Conservation (phyloP, 2,888 invertebrate species). For the Pseudoips prasinana region DNA sequence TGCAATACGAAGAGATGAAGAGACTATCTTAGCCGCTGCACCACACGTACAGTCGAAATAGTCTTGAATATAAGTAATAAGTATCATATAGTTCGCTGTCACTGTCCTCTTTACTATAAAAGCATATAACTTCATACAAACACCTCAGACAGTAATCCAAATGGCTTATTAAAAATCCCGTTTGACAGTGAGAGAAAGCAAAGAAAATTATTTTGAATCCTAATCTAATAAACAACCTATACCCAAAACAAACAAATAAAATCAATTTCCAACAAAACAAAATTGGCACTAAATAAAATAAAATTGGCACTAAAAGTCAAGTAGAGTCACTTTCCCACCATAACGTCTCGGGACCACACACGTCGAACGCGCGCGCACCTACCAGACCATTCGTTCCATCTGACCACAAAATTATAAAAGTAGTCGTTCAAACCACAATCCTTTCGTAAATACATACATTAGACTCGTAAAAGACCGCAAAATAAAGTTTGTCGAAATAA, state of each 20-base stretch:
- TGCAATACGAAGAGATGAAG: too few species aligned
- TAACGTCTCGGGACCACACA: constrained; percentile 43
- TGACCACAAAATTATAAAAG: constrained; percentile 26
- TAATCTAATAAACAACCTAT: too few species aligned
- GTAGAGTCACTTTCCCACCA: constrained; percentile 32
- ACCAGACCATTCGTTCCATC: constrained; percentile 45
- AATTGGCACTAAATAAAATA: background rate
- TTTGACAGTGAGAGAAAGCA: too few species aligned
- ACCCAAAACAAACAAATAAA: constrained; percentile 1
- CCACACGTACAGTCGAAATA: too few species aligned
- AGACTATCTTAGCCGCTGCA: too few species aligned
- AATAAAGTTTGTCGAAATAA: constrained; percentile 13
- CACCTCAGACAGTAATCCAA: too few species aligned
- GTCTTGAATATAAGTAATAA: too few species aligned
- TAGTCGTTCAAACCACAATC: constrained; percentile 8
- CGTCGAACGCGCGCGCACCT: constrained; percentile 35
- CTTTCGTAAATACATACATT: constrained; percentile 1
- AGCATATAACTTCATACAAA: too few species aligned
- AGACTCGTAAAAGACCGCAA: constrained; percentile 22
- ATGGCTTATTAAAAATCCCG: too few species aligned
- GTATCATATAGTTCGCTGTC: too few species aligned
- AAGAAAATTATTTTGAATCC: too few species aligned
- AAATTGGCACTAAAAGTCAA: constrained; percentile 13
- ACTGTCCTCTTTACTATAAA: too few species aligned
- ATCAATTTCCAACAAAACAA: constrained; percentile 3